Evolutionary conservation across 2,888 invertebrate genomes (phyloP).

Genomic region (Eupithecia inturbata): DNA sequence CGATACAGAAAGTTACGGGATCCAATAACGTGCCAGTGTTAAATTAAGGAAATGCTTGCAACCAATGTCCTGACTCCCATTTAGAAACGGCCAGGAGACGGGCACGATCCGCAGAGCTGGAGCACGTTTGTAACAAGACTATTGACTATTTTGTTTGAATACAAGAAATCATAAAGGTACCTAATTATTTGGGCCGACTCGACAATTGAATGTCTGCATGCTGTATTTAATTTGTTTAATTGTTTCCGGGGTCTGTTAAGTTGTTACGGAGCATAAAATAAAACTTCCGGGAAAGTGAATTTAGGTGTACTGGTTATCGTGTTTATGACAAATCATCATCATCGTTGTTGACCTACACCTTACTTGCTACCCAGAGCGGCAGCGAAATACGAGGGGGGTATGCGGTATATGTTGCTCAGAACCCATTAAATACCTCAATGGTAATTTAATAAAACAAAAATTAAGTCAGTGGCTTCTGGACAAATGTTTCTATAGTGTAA

Average conservation of each 20-base stretch:
- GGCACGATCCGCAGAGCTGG: too few species aligned
- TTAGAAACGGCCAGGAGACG: too few species aligned
- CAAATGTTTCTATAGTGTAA: too few species aligned
- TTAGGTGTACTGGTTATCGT: neutral
- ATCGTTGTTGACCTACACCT: neutral
- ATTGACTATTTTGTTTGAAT: conserved; percentile 7
- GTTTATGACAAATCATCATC: neutral
- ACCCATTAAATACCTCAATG: too few species aligned
- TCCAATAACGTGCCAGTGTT: too few species aligned
- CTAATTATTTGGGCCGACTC: conserved; percentile 7
- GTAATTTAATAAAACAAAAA: too few species aligned
- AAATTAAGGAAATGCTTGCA: too few species aligned
- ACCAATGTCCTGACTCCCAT: too few species aligned
- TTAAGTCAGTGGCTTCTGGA: too few species aligned
- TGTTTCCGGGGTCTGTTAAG: neutral
- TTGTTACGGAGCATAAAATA: neutral
- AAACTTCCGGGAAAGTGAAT: neutral
- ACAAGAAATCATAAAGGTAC: neutral
- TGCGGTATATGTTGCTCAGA: too few species aligned
- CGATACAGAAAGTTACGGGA: too few species aligned
- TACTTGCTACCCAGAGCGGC: neutral
- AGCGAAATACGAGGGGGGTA: neutral
- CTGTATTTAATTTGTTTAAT: conserved; percentile 11
- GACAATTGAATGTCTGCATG: conserved; percentile 1
- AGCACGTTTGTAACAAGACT: too few species aligned